Evolutionary conservation across 2,113 vertebrate species (phyloP).

Genomic region (Pygoscelis antarcticus): DNA sequence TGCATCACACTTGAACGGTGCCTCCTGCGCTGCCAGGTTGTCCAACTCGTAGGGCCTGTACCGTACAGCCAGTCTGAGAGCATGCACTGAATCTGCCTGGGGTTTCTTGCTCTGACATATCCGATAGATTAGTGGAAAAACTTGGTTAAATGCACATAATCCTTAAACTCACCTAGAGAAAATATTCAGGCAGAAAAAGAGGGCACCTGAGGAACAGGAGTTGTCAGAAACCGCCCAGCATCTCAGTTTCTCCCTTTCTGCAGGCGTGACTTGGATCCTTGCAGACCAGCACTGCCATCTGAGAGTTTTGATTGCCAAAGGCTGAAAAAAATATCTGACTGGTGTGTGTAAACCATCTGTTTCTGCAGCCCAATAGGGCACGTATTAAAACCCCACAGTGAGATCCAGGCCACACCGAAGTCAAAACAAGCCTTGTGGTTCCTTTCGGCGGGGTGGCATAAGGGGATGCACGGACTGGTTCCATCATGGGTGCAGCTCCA

Average conservation of each 20-base stretch:
- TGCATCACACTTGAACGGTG: not conserved
- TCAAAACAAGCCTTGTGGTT: not conserved
- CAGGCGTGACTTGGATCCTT: not conserved
- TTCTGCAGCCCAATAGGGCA: not conserved
- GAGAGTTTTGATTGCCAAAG: not conserved
- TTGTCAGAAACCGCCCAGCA: not conserved
- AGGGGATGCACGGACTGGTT: fast-evolving
- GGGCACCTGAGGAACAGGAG: not conserved
- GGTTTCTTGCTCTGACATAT: not conserved
- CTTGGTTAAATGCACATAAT: not conserved
- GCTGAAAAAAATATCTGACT: not conserved
- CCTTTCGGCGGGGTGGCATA: fast-evolving
- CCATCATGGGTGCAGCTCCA: not conserved
- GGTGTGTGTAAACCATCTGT: not conserved
- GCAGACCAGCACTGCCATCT: not conserved
- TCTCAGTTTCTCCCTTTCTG: not conserved
- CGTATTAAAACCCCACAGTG: not conserved
- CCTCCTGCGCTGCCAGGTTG: not conserved
- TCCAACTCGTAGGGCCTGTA: not conserved
- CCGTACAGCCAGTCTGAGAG: not conserved
- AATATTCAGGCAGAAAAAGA: not conserved
- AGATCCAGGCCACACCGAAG: not conserved
- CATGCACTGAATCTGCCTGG: not conserved
- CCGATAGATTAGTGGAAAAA: not conserved
- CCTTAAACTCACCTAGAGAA: not conserved